Percentiles rank a stretch among this genome's conserved stretches.
phyloP scores from a whole-genome alignment of 2,113 vertebrate genomes.

The Cynocephalus volans region DNA sequence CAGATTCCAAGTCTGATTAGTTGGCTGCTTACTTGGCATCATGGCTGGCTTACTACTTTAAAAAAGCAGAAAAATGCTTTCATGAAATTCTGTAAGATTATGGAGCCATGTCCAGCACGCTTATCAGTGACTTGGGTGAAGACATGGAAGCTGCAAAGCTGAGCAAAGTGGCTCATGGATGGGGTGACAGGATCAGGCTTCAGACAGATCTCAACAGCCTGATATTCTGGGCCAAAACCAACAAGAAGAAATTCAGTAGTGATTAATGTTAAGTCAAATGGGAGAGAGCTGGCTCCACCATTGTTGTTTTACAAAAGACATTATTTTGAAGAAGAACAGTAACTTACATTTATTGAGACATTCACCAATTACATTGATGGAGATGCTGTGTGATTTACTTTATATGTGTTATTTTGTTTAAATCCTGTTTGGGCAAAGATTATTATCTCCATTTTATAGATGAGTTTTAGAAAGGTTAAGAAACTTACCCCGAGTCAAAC shows the following conservation, averaged over 20 bases:
- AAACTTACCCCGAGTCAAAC: neutral
- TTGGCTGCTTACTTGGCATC: conserved; percentile 36
- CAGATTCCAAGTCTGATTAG: neutral
- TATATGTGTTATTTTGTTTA: neutral
- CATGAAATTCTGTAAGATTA: conserved; percentile 13
- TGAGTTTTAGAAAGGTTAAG: conserved; percentile 49
- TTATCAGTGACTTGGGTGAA: conserved; percentile 21
- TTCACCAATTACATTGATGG: neutral
- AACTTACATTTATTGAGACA: neutral
- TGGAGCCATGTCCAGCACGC: neutral
- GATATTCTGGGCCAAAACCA: conserved; percentile 4
- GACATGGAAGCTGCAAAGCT: neutral
- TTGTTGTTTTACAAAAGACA: neutral
- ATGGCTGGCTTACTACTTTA: neutral
- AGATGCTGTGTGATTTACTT: neutral
- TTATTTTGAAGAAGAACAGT: neutral
- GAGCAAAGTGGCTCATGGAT: neutral
- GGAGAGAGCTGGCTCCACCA: neutral
- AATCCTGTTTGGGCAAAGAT: neutral
- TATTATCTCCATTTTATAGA: neutral
- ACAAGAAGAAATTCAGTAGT: neutral
- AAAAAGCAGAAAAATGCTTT: neutral
- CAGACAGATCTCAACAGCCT: neutral
- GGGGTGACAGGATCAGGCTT: neutral
- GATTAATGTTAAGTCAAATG: conserved; percentile 3